These are phyloP conservation scores for Lamellibrachia satsuma DNA, from an alignment of 2,888 invertebrate species.

Conservation along the genomic window DNA sequence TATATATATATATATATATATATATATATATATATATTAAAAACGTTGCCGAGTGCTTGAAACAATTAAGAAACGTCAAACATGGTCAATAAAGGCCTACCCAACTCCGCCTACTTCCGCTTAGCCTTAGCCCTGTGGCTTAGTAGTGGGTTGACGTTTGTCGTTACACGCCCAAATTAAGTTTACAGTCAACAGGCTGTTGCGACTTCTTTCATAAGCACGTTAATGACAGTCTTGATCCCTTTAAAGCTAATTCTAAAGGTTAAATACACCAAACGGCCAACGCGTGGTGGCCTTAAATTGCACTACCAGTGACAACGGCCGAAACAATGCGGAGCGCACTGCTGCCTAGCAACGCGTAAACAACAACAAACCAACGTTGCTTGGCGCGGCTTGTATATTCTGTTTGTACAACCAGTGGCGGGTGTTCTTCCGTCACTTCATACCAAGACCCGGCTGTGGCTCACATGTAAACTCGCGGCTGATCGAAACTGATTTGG, in stretches of 20 bases:
- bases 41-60: too few relatives aligned
- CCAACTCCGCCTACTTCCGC: background rate
- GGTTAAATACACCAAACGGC: background rate
- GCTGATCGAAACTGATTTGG: background rate
- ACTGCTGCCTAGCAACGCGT: background rate
- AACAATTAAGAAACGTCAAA: too few relatives aligned
- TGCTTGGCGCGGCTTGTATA: background rate
- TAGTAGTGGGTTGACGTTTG: background rate
- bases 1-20: too few relatives aligned
- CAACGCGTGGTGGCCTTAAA: background rate
- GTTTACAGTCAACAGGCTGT: background rate
- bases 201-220: background rate
- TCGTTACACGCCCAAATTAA: background rate
- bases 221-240: background rate
- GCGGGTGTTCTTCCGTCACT: constrained; percentile 10
- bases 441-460: background rate
- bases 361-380: constrained; percentile 17
- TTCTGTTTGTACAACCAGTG: constrained; percentile 7
- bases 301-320: background rate
- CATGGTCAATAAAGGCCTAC: too few relatives aligned
- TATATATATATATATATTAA: too few relatives aligned
- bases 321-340: background rate
- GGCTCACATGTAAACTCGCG: background rate
- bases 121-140: background rate
- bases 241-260: background rate